These are phyloP conservation scores for Myanophis thanlyinensis DNA, from an alignment of 2,113 vertebrate species.

Conservation along the genomic window DNA sequence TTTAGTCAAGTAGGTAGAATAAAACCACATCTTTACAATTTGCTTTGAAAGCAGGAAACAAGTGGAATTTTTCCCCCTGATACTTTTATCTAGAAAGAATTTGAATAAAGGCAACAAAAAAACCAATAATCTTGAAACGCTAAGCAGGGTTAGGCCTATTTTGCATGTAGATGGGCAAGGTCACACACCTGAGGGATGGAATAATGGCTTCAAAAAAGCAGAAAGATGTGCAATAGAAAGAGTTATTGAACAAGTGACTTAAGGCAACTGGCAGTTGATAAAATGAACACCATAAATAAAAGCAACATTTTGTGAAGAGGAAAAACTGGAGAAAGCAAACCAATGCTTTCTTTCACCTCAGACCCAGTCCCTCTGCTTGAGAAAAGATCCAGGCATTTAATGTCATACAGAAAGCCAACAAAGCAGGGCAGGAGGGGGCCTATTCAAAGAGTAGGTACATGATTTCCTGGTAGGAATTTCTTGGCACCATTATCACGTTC, in stretches of 20 bases:
- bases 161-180: neutral
- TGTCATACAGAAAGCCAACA: neutral
- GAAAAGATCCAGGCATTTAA: neutral
- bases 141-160: neutral
- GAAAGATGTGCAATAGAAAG: neutral
- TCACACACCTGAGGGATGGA: neutral
- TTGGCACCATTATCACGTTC: too few species aligned
- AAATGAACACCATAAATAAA: neutral
- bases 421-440: neutral
- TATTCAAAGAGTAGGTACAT: neutral
- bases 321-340: neutral
- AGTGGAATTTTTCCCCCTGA: neutral
- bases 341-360: neutral
- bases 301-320: neutral
- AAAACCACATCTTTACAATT: neutral
- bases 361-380: neutral
- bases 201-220: neutral
- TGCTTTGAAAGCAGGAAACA: neutral
- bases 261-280: neutral
- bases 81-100: neutral
- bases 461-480: too few species aligned
- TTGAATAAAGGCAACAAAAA: neutral
- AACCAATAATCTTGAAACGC: neutral
- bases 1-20: too few species aligned
- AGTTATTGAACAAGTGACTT: neutral